These are phyloP conservation scores for Actenoides hombroni DNA, from an alignment of 2,113 vertebrate genomes.

Conservation along the genomic window DNA sequence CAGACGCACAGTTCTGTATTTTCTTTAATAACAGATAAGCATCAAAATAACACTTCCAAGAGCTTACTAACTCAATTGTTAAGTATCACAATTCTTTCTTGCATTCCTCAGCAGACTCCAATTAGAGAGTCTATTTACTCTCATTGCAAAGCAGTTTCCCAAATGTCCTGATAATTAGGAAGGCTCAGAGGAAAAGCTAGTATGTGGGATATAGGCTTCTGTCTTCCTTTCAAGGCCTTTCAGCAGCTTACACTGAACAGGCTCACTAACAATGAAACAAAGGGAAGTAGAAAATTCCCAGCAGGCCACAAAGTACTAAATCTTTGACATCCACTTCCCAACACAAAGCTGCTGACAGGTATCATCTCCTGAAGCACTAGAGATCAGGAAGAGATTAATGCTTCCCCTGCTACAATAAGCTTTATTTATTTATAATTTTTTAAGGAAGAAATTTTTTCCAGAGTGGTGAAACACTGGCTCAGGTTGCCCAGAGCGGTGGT, in stretches of 20 bases:
- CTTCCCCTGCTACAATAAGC: neutral
- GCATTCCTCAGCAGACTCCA: neutral
- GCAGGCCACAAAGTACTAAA: rapidly evolving
- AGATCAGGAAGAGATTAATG: neutral
- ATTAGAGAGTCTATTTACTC: neutral
- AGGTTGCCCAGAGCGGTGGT: neutral
- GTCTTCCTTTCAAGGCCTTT: neutral
- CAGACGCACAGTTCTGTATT: rapidly evolving
- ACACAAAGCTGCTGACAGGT: neutral
- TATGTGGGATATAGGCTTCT: neutral
- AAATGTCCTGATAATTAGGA: neutral
- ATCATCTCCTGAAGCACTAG: neutral
- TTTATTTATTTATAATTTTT: neutral
- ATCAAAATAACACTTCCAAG: neutral
- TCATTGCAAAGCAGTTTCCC: neutral
- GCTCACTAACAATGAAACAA: rapidly evolving
- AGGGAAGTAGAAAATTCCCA: neutral
- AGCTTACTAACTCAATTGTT: neutral
- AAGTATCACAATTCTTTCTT: neutral
- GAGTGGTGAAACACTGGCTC: neutral
- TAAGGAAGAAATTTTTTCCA: neutral
- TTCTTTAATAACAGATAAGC: neutral
- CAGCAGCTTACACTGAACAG: neutral
- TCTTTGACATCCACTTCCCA: neutral
- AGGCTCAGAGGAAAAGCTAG: neutral